Conservation (phyloP, 2,888 invertebrate genomes). For the Aphidius colemani region DNA sequence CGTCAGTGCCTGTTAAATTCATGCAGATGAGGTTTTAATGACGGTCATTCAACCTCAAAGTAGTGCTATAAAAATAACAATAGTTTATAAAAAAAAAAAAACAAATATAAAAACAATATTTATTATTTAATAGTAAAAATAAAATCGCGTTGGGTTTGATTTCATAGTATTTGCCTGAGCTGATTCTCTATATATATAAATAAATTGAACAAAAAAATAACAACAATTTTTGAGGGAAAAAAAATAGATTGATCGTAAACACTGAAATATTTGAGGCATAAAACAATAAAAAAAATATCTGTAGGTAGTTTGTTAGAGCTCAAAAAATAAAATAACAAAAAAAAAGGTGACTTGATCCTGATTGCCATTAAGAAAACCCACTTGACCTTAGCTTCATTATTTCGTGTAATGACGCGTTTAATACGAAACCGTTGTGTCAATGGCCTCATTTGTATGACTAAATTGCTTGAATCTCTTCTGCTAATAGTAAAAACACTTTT, state of each 20-base stretch:
- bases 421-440: conserved; percentile 42
- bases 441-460: conserved; percentile 48
- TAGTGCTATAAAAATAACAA: background rate
- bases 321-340: conserved; percentile 1
- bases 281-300: conserved; percentile 3
- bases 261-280: too few relatives aligned
- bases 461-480: conserved; percentile 45
- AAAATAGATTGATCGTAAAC: too few relatives aligned
- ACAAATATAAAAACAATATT: too few relatives aligned
- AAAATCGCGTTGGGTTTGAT: too few relatives aligned
- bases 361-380: conserved; percentile 10
- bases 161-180: too few relatives aligned
- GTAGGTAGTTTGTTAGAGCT: background rate
- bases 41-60: conserved; percentile 5
- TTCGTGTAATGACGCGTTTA: conserved; percentile 46
- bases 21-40: conserved; percentile 16
- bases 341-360: conserved; percentile 8
- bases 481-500: conserved; percentile 2
- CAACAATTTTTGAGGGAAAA: too few relatives aligned
- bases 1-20: conserved; percentile 9
- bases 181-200: too few relatives aligned
- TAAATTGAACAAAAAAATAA: background rate
- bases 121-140: too few relatives aligned
- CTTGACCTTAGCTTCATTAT: conserved; percentile 41
- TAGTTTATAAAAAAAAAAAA: too few relatives aligned